Evolutionary conservation across 2,113 vertebrate genomes (phyloP).

Genomic region (Dolichallabes microphthalmus): DNA sequence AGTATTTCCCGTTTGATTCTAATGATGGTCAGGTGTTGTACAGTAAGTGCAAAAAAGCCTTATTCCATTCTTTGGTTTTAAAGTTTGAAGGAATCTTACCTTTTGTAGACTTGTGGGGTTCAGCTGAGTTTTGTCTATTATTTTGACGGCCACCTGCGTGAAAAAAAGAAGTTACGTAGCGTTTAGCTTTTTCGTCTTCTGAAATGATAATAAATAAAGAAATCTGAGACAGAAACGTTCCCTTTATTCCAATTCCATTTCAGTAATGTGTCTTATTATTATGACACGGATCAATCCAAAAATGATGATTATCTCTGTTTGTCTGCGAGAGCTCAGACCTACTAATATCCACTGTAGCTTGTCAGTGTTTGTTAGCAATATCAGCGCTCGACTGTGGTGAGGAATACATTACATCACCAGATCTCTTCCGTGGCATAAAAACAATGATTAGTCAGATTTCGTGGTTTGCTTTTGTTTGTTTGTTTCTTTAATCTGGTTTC

Average conservation of each 20-base stretch:
- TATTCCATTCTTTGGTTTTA: background rate
- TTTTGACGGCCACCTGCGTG: constrained; percentile 92
- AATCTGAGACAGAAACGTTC: background rate
- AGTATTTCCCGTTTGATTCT: background rate
- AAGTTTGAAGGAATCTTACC: constrained; percentile 72
- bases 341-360: too few relatives aligned
- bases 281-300: background rate
- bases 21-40: background rate
- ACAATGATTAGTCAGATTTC: too few relatives aligned
- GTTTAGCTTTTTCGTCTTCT: too few relatives aligned
- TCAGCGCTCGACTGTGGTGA: too few relatives aligned
- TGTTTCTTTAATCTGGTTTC: too few relatives aligned
- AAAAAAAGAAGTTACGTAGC: constrained; percentile 51
- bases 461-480: too few relatives aligned
- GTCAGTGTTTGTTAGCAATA: too few relatives aligned
- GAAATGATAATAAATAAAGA: too few relatives aligned
- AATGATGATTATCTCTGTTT: background rate
- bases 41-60: background rate
- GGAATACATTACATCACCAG: too few relatives aligned
- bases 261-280: background rate
- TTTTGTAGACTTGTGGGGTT: constrained; percentile 98
- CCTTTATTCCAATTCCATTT: background rate
- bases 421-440: too few relatives aligned
- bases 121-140: constrained; percentile 98
- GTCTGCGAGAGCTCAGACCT: background rate